Conservation (phyloP, 1,140 invertebrate genomes). For the Achroia grisella region DNA sequence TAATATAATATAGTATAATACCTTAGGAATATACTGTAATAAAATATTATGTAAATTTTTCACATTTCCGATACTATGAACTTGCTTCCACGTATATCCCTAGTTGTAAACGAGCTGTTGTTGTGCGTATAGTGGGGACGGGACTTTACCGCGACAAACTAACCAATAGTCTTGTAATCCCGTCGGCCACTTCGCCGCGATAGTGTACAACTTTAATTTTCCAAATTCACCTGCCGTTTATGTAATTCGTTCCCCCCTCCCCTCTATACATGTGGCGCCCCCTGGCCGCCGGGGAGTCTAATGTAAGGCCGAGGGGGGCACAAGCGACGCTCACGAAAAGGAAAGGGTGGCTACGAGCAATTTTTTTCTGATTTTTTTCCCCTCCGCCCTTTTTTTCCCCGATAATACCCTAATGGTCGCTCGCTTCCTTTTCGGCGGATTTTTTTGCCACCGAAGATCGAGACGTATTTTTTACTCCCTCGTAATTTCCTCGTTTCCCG, state of each 20-base stretch:
- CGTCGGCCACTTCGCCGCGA: constrained; percentile 18
- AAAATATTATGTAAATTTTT: too few relatives aligned
- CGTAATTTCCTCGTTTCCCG: constrained; percentile 64
- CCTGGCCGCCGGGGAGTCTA: constrained; percentile 47
- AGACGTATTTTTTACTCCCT: constrained; percentile 65
- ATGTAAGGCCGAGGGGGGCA: constrained; percentile 48
- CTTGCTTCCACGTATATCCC: too few relatives aligned
- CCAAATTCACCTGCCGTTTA: constrained; percentile 69
- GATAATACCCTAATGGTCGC: constrained; percentile 72
- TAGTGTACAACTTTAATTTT: constrained; percentile 62
- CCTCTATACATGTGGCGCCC: constrained; percentile 53
- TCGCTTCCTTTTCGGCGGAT: constrained; percentile 67
- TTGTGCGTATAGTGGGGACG: too few relatives aligned
- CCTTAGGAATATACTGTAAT: too few relatives aligned
- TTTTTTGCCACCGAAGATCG: constrained; percentile 65
- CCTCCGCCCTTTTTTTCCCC: constrained; percentile 59
- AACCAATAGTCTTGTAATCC: constrained; percentile 13
- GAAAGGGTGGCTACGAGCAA: constrained; percentile 63
- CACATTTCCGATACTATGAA: too few relatives aligned
- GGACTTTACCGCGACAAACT: constrained; percentile 11
- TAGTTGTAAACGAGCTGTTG: too few relatives aligned
- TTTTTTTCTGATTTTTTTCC: constrained; percentile 70
- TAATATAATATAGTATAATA: too few relatives aligned
- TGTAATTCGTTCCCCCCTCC: constrained; percentile 36
- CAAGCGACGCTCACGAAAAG: constrained; percentile 66